Conservation (phyloP, 1,140 invertebrate species). For the Drosophila teissieri region DNA sequence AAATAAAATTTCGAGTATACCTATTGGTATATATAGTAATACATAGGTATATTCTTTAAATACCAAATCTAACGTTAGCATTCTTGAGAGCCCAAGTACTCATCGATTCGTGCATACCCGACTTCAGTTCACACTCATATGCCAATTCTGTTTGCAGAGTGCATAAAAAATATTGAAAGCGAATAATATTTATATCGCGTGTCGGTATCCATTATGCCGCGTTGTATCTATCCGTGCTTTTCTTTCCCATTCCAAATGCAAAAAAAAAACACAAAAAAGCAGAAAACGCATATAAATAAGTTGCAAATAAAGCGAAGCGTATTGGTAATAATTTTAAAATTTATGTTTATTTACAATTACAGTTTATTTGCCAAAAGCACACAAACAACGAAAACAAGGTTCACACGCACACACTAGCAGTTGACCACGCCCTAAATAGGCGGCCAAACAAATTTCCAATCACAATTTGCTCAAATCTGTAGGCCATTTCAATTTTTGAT, state of each 20-base stretch:
- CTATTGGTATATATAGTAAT: no score
- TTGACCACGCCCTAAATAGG: conserved; percentile 8
- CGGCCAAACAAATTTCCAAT: conserved; percentile 21
- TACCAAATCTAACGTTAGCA: neutral
- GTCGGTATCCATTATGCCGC: conserved; percentile 59
- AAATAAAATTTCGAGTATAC: no score
- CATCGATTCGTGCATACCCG: conserved; percentile 6
- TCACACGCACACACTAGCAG: neutral
- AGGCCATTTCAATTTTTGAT: conserved; percentile 13
- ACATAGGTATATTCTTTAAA: no score
- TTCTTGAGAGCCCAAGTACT: neutral
- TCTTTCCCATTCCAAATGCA: neutral
- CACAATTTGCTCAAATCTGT: conserved; percentile 12
- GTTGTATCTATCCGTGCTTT: conserved; percentile 30
- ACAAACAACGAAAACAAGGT: conserved; percentile 20
- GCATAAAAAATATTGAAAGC: conserved; percentile 53
- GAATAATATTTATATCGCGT: conserved; percentile 69
- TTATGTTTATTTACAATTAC: conserved; percentile 81
- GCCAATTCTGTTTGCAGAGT: conserved; percentile 19
- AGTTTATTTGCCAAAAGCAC: conserved; percentile 69
- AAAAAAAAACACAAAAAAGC: neutral
- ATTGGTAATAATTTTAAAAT: conserved; percentile 78
- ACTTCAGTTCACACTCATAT: neutral
- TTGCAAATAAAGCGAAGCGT: conserved; percentile 67
- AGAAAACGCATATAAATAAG: conserved; percentile 62